Percentiles rank a stretch among this genome's conserved stretches.
Evolutionary conservation across 2,888 invertebrate species (phyloP).

Genomic region (Caenorhabditis angaria): DNA sequence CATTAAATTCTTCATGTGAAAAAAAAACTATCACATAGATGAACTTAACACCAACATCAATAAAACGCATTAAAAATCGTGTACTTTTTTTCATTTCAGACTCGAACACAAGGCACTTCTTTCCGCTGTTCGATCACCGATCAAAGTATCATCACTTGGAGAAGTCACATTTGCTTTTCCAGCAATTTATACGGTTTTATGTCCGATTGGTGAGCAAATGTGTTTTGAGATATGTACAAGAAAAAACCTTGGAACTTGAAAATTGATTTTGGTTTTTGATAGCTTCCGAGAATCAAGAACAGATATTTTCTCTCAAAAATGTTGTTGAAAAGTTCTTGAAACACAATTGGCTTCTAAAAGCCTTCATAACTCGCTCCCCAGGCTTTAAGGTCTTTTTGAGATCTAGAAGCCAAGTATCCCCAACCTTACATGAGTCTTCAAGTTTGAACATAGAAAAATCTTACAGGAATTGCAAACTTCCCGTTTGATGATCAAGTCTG

Average conservation of each 20-base stretch:
- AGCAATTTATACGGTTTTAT: constrained; percentile 62
- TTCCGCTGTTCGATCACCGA: constrained; percentile 56
- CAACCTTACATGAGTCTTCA: too few species aligned
- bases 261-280: too few species aligned
- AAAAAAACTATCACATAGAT: background rate
- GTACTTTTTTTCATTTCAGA: constrained; percentile 41
- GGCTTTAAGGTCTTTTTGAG: too few species aligned
- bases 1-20: too few species aligned
- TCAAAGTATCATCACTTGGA: constrained; percentile 55
- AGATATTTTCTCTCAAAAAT: too few species aligned
- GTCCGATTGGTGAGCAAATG: constrained; percentile 47
- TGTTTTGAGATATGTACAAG: background rate
- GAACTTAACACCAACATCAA: background rate
- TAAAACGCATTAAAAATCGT: background rate
- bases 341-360: too few species aligned
- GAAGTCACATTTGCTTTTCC: constrained; percentile 61
- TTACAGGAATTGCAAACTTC: constrained; percentile 57
- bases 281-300: too few species aligned
- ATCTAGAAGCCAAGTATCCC: too few species aligned
- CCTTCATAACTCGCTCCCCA: too few species aligned
- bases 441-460: constrained; percentile 5
- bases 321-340: too few species aligned
- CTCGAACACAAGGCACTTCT: constrained; percentile 59
- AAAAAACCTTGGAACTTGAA: background rate
- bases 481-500: constrained; percentile 65